Evolutionary conservation across 1,140 invertebrate genomes (phyloP), one percentile per base, ranked within the genome.

Genomic region (Papilio polytes): DNA sequence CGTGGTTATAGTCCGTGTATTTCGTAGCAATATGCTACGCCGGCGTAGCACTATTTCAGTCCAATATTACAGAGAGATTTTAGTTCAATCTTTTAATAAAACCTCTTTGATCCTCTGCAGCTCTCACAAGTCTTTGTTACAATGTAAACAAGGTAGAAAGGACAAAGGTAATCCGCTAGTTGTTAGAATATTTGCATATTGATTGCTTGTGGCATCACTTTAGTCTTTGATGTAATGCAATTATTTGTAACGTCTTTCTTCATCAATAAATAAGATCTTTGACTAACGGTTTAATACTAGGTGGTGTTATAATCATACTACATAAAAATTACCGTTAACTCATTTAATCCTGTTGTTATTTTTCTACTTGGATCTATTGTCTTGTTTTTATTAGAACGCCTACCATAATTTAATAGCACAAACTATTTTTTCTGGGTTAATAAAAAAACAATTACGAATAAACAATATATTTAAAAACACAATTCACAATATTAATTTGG

Each of bases 91-190:
- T 63, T 63, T 15, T 70, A 70, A 31, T 31, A 36, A 70, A 70
- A 31, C 26, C 63, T 4, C 63, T 70, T 70, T 70, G 63, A 70
- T 31, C 59, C 20, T 63, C 59, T 63, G 22, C 20, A 70, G 59
- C 20, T 63, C 10, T 63, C 3, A 26, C 48, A 10, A 63, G 63
- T 70, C 63, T 70, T 70, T 70, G 63, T 70, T 26, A 70, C 63
- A 70, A 70, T 36, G 63, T 70, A 70, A 70, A 70, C 63, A 31
- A 31, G 26, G 26, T 18, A 31, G 63, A 70, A 36, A 70, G 63
- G 63, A 31, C 63, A 70, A 70, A 70, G 63, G 22, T 63, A 63
- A 31, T 31, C 22, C 6, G 22, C 63, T 70, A 70, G 63, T 18
- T 63, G 59, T 63, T 41, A 10, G 26, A 7, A 4, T 13, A 70